phyloP scores from a whole-genome alignment of 2,888 invertebrate genomes.

The Aricia artaxerxes region DNA sequence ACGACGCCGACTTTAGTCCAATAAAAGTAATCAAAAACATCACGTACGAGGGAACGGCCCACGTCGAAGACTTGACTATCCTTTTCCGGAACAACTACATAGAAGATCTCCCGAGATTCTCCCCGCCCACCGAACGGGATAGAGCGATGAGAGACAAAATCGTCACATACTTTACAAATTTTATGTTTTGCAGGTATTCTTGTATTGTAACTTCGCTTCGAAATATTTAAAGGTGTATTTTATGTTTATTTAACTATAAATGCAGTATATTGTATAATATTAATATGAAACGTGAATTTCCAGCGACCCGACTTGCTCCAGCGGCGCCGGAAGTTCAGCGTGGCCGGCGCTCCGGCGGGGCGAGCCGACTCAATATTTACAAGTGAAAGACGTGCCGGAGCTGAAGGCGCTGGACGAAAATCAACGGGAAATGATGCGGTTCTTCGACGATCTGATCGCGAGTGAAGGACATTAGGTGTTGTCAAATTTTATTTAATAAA shows the following conservation, averaged over 20 bases:
- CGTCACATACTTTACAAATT: conserved; percentile 57
- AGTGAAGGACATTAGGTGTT: background rate
- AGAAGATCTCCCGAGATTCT: conserved; percentile 42
- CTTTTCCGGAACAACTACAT: conserved; percentile 66
- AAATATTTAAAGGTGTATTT: background rate
- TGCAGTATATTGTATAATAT: background rate
- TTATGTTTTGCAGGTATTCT: conserved; percentile 59
- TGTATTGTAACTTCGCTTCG: background rate
- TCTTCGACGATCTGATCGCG: conserved; percentile 8
- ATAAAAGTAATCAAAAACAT: conserved; percentile 62
- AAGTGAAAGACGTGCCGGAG: background rate
- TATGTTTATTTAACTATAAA: background rate
- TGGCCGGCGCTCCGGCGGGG: background rate
- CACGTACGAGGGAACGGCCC: conserved; percentile 73
- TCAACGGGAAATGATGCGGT: background rate
- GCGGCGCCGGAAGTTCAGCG: background rate
- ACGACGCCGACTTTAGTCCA: conserved; percentile 69
- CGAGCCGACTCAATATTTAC: background rate
- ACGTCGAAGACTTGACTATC: conserved; percentile 81
- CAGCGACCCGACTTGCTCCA: conserved; percentile 24
- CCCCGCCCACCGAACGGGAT: conserved; percentile 46
- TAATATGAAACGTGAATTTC: background rate
- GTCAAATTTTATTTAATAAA: background rate
- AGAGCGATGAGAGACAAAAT: conserved; percentile 56
- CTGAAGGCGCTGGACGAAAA: background rate